Evolutionary conservation across 1,140 invertebrate genomes (phyloP).

Genomic region (Adoxophyes honmai): DNA sequence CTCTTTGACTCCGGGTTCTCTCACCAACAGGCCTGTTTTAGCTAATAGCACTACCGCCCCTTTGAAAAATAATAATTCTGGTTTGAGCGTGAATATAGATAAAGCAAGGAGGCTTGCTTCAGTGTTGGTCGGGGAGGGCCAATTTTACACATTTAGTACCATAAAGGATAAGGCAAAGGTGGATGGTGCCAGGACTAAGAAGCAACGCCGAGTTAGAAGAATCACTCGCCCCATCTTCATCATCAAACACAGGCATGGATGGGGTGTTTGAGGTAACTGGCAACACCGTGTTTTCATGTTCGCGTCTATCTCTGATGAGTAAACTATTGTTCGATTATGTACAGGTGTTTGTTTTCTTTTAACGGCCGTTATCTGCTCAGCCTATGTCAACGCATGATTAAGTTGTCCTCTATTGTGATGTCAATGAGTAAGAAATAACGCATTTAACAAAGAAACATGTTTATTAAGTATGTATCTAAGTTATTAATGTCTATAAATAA

Average conservation of each 20-base stretch:
- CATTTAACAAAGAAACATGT: too few species aligned
- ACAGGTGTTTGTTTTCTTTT: slow-evolving; percentile 1
- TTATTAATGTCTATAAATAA: too few species aligned
- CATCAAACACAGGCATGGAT: background rate
- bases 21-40: background rate
- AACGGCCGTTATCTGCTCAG: background rate
- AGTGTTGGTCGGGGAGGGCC: background rate
- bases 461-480: too few species aligned
- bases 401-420: too few species aligned
- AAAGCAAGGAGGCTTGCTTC: background rate
- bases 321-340: slow-evolving; percentile 9
- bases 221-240: background rate
- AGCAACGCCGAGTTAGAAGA: background rate
- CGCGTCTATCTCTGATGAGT: background rate
- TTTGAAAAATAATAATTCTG: too few species aligned
- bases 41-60: too few species aligned
- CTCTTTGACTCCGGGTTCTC: background rate
- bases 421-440: too few species aligned
- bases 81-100: background rate
- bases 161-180: background rate
- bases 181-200: background rate
- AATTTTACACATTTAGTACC: background rate
- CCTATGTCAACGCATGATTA: too few species aligned
- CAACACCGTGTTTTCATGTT: background rate
- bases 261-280: too few species aligned